Evolutionary conservation across 1,140 invertebrate genomes (phyloP).

Genomic region (Eurytemora carolleeae): DNA sequence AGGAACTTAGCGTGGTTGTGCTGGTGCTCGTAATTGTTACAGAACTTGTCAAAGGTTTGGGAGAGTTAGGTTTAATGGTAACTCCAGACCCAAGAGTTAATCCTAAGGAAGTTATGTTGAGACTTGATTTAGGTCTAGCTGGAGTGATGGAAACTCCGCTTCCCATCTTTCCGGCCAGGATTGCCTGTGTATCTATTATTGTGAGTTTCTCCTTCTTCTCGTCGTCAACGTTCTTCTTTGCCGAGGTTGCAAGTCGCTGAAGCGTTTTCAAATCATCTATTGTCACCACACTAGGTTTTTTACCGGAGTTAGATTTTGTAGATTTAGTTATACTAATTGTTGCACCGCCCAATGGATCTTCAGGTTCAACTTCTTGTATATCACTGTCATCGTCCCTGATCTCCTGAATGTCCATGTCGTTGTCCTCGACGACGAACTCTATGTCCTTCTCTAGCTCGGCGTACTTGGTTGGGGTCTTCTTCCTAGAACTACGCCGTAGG

Average conservation of each 20-base stretch:
- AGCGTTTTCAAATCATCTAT: constrained; percentile 11
- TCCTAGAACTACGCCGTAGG: background rate
- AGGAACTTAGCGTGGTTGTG: background rate
- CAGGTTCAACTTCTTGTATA: constrained; percentile 11
- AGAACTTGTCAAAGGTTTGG: background rate
- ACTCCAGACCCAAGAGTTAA: constrained; percentile 6
- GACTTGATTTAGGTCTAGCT: background rate
- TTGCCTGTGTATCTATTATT: constrained; percentile 5
- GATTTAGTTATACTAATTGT: background rate
- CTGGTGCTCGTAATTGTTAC: background rate
- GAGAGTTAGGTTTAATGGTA: constrained; percentile 10
- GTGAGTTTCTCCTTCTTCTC: background rate
- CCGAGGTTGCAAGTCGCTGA: constrained; percentile 3
- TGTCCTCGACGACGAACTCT: background rate
- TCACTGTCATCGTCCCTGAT: constrained; percentile 13
- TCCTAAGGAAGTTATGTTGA: background rate
- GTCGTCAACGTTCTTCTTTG: background rate
- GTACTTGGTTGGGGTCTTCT: background rate
- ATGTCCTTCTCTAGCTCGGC: background rate
- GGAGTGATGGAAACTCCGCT: constrained; percentile 13
- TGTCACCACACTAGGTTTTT: constrained; percentile 8
- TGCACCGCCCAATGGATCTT: background rate
- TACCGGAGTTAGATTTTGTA: background rate
- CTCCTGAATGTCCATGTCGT: constrained; percentile 13
- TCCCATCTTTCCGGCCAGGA: constrained; percentile 5